These are phyloP conservation scores for Portevinia maculata DNA, from an alignment of 2,888 invertebrate species.

Conservation along the genomic window DNA sequence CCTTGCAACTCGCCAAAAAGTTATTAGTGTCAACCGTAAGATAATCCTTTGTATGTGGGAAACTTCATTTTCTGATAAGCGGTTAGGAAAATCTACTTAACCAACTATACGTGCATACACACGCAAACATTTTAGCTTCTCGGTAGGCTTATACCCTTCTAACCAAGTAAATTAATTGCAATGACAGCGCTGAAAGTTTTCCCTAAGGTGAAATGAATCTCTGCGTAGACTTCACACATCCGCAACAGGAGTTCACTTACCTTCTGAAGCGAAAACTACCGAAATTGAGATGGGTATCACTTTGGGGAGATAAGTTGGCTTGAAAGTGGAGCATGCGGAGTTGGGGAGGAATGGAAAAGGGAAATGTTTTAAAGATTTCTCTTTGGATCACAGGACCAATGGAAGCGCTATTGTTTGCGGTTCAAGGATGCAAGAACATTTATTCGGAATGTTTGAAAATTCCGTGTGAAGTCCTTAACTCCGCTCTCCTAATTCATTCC, in stretches of 20 bases:
- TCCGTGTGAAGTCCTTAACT: too few species aligned
- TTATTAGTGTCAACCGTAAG: conserved; percentile 72
- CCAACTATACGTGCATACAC: conserved; percentile 14
- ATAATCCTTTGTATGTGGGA: conserved; percentile 68
- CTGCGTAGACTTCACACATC: conserved; percentile 56
- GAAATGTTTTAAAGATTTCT: too few species aligned
- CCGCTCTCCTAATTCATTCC: too few species aligned
- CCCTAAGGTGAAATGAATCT: conserved; percentile 72
- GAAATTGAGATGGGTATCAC: conserved; percentile 66
- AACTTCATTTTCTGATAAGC: conserved; percentile 74
- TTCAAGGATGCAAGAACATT: too few species aligned
- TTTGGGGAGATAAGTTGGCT: neutral
- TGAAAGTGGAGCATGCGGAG: neutral
- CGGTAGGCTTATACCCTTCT: conserved; percentile 40
- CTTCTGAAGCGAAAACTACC: conserved; percentile 68
- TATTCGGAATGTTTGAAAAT: too few species aligned
- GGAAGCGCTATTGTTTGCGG: neutral
- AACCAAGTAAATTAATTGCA: conserved; percentile 73
- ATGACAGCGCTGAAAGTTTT: conserved; percentile 73
- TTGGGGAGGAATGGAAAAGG: too few species aligned
- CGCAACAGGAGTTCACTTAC: conserved; percentile 65
- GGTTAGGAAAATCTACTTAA: conserved; percentile 65
- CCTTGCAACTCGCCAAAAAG: conserved; percentile 56
- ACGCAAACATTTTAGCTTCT: neutral
- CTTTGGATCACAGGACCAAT: neutral